Conservation (phyloP, 2,888 invertebrate genomes). For the Clusia tigrina region DNA sequence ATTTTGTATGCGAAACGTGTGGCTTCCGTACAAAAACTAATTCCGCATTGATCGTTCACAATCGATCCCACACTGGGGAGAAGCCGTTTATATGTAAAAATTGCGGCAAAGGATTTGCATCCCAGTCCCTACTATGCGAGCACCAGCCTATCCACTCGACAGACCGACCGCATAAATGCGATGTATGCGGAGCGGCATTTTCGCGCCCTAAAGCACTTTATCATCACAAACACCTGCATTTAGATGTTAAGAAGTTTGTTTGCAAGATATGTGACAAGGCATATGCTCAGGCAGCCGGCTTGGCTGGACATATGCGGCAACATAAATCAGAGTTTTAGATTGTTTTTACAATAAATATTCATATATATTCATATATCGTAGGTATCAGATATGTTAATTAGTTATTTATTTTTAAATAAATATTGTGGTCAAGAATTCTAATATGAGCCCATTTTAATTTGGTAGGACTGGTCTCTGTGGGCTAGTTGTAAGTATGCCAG, state of each 20-base stretch:
- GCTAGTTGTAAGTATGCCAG: too few relatives aligned
- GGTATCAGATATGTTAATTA: too few relatives aligned
- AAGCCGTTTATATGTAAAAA: constrained; percentile 45
- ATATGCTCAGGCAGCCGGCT: constrained; percentile 58
- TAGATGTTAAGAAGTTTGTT: constrained; percentile 55
- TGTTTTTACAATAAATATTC: too few relatives aligned
- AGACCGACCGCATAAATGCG: constrained; percentile 37
- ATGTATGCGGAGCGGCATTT: constrained; percentile 52
- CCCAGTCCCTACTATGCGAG: constrained; percentile 34
- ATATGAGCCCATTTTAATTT: too few relatives aligned
- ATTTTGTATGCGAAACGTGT: constrained; percentile 40
- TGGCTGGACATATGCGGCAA: constrained; percentile 60
- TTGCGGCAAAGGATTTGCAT: constrained; percentile 37
- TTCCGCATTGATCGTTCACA: constrained; percentile 50
- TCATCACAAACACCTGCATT: constrained; percentile 54
- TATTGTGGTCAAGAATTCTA: too few relatives aligned
- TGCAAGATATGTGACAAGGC: constrained; percentile 54
- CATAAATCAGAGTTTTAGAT: constrained; percentile 38
- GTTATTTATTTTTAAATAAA: too few relatives aligned
- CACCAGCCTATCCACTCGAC: constrained; percentile 41
- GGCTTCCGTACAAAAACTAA: constrained; percentile 42
- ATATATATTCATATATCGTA: too few relatives aligned
- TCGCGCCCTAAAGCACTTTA: constrained; percentile 54
- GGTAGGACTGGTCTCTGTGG: too few relatives aligned
- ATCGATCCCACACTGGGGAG: constrained; percentile 55